Base-by-base conservation (phyloP, 2,797 vertebrate species). In the Geotrypetes seraphini region DNA sequence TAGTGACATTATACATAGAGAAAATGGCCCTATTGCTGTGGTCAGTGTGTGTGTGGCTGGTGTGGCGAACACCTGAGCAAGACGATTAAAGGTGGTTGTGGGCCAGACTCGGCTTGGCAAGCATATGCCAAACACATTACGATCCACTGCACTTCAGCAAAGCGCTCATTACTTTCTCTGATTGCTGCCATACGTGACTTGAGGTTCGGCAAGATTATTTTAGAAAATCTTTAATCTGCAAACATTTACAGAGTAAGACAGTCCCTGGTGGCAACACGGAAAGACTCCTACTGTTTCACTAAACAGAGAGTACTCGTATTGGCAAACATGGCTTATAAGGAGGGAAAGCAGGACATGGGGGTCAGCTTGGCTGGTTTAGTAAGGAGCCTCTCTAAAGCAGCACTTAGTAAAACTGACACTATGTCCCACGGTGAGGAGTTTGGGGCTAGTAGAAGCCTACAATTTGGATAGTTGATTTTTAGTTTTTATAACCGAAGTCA, bases 221-320 rank as follows among this genome's bases (percentile, higher is more conserved):
- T 53, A 63, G 66, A 74, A 71, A 72, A 73, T 75, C 24, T 66
- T 61, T 86, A 82, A 85, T 87, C 79, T 85, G 77, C 75, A 89
- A 89, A 86, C 70, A 86, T 85, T 88, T 86, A 85, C 66, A 63
- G 72, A 85, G 54, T 70, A 53, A 39, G 7, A 64, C 39, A 53
- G 66, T 69, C 75, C 73, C 71, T 38, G 24, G 63, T 36, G 66
- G 60, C 66, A 65, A 66, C 55, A 60, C 10, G 49, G 45, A 64
- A 75, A 64, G 66, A 57, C 60, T 66, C 57, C 66, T 71, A 58
- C 47, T 33, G 53, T 37, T 50, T 55, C 56, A 52, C 29, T 50
- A 70, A 67, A 69, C 64, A 60, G 16, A n/a, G n/a, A n/a, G n/a
- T n/a, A 48, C 39, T 50, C 43, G 63, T 2, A 14, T 44, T 60